Conservation (phyloP, 2,888 invertebrate species). For the Leptura quadrifasciata region DNA sequence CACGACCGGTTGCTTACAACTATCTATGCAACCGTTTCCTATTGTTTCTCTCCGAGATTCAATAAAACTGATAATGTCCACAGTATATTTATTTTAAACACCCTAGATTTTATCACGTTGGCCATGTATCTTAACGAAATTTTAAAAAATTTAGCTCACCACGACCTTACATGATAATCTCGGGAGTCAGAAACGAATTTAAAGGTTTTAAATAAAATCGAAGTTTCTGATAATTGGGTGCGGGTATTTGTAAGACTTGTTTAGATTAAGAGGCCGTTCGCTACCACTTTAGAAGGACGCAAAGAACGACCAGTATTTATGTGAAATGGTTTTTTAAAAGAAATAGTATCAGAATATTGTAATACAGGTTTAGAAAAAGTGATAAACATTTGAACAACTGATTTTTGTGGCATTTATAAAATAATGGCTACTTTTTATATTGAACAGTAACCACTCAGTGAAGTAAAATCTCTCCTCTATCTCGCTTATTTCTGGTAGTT, state of each 20-base stretch:
- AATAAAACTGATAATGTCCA: conserved; percentile 57
- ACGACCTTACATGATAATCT: conserved; percentile 40
- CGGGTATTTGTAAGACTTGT: conserved; percentile 31
- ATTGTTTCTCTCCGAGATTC: conserved; percentile 62
- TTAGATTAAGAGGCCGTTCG: conserved; percentile 32
- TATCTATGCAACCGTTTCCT: conserved; percentile 63
- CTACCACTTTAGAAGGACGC: conserved; percentile 21
- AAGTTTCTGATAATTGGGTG: conserved; percentile 37
- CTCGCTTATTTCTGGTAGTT: too few relatives aligned
- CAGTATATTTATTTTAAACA: conserved; percentile 54
- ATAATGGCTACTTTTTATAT: too few relatives aligned
- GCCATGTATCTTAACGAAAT: conserved; percentile 45
- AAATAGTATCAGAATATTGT: too few relatives aligned
- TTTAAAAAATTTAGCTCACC: conserved; percentile 36
- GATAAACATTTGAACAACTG: background rate
- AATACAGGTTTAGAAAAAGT: background rate
- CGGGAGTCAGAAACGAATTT: conserved; percentile 36
- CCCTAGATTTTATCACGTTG: conserved; percentile 49
- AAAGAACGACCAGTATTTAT: background rate
- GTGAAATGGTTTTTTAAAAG: background rate
- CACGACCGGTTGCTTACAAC: conserved; percentile 62
- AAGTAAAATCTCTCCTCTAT: too few relatives aligned
- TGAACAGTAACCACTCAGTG: too few relatives aligned
- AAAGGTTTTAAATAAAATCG: conserved; percentile 39
- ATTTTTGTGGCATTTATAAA: background rate